Conservation (phyloP, 2,797 vertebrate species). For the Tenualosa ilisha region DNA sequence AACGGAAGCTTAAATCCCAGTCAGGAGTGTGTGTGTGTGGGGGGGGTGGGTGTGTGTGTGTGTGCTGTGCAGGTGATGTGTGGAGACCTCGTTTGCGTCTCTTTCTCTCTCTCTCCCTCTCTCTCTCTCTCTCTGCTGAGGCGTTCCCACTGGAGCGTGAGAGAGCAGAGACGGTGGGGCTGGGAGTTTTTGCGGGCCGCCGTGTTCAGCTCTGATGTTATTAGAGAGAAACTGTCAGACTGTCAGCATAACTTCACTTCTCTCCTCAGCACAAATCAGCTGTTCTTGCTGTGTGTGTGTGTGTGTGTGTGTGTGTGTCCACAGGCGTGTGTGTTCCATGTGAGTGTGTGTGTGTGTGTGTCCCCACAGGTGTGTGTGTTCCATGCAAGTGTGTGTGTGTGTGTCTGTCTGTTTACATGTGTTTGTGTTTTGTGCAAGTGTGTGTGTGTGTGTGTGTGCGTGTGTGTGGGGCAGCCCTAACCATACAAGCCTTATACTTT, state of each 20-base stretch:
- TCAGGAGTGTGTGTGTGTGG: not conserved
- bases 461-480: conserved; percentile 5
- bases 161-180: conserved; percentile 5
- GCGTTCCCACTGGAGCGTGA: conserved; percentile 22
- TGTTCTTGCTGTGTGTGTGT: conserved; percentile 5
- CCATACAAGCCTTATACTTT: not conserved
- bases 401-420: not conserved
- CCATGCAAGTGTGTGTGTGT: not conserved
- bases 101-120: too few relatives aligned
- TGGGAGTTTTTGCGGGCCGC: not conserved
- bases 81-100: not conserved
- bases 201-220: not conserved
- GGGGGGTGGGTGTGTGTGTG: not conserved
- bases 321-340: too few relatives aligned
- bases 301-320: conserved; percentile 26
- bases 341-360: too few relatives aligned
- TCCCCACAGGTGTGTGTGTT: not conserved
- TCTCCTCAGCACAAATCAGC: not conserved
- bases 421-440: not conserved
- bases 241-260: not conserved
- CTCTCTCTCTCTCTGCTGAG: not conserved
- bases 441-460: not conserved
- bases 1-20: not conserved
- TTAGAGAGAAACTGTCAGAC: conserved; percentile 49
- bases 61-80: not conserved